Evolutionary conservation across 2,888 invertebrate genomes (phyloP), one percentile per base, ranked within the genome.

Genomic region (Noctuana brunneofusca): DNA sequence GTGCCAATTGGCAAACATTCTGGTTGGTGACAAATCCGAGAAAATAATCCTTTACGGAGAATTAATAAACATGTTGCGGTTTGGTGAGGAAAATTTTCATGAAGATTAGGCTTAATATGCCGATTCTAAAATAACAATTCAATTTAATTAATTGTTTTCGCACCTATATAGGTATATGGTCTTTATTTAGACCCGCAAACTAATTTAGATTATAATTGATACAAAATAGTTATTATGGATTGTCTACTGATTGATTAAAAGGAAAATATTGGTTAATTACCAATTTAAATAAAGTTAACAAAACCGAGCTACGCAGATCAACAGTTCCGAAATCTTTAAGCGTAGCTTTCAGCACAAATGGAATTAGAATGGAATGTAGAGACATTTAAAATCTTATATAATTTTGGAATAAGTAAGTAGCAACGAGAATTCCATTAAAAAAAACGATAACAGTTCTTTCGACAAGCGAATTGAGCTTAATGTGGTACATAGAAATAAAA

Each of bases 1-100:
- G 56, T 63, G 63, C 63, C 63, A 63, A 63, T 63, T 63, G 63
- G 63, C 63, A 57, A 43, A 32, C 38, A 50, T 18, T 50, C 27
- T 43, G 32, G 24, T 52, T 22, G 24, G 63, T 63, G 56, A 63
- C 56, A 52, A 63, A 63, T 63, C 41, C 56, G 32, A 56, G 49
- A 52, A 53, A 50, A 55, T 63, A 57, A 63, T 56, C 63, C 56
- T 63, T 50, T 52, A 43, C 63, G 56, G 32, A 50, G 49, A 52
- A 52, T 60, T 32, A 52, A 50, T 43, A 14, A 52, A 27, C 32
- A 43, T 30, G 63, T 49, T 48, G 46, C 16, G 46, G 46, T 46
- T 46, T 32, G 22, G 18, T 2, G 27, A 55, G 43, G 30, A 30
- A 55, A 54, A 41, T 24, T 38, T 22, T 41, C 16, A 18, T 18